These are phyloP conservation scores for Helicoverpa armigera DNA, from an alignment of 1,140 invertebrate genomes.

Conservation along the genomic window DNA sequence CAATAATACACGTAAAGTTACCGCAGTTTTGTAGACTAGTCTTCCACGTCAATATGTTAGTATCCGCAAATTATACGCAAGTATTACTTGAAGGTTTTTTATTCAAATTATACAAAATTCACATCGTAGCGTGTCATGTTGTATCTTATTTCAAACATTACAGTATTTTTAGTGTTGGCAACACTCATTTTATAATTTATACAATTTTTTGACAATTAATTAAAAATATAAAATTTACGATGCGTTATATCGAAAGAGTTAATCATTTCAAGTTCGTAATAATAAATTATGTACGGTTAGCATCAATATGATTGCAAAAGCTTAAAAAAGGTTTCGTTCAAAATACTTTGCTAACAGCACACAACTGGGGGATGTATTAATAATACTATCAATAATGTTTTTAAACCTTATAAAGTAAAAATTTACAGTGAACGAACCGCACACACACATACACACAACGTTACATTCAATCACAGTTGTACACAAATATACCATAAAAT, in stretches of 20 bases:
- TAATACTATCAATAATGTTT: conserved; percentile 43
- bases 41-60: not conserved
- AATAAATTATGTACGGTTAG: conserved; percentile 23
- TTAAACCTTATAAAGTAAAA: conserved; percentile 70
- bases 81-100: conserved; percentile 57
- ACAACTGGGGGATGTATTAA: conserved; percentile 32
- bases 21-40: too few species aligned
- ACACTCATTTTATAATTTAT: conserved; percentile 67
- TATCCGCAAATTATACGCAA: conserved; percentile 17
- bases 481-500: conserved; percentile 39
- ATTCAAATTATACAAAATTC: conserved; percentile 74
- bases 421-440: conserved; percentile 63
- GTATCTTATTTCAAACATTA: conserved; percentile 39
- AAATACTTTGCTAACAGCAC: conserved; percentile 26
- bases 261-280: conserved; percentile 5
- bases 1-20: not conserved
- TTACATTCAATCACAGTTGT: too few species aligned
- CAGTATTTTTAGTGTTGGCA: conserved; percentile 57
- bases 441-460: conserved; percentile 53
- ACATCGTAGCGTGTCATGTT: conserved; percentile 49
- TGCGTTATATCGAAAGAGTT: conserved; percentile 18
- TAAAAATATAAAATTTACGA: conserved; percentile 35
- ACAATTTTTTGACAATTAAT: conserved; percentile 59
- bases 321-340: conserved; percentile 30
- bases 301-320: conserved; percentile 26